Evolutionary conservation across 2,113 vertebrate genomes (phyloP).

Genomic region (Microcebus ravelobensis): DNA sequence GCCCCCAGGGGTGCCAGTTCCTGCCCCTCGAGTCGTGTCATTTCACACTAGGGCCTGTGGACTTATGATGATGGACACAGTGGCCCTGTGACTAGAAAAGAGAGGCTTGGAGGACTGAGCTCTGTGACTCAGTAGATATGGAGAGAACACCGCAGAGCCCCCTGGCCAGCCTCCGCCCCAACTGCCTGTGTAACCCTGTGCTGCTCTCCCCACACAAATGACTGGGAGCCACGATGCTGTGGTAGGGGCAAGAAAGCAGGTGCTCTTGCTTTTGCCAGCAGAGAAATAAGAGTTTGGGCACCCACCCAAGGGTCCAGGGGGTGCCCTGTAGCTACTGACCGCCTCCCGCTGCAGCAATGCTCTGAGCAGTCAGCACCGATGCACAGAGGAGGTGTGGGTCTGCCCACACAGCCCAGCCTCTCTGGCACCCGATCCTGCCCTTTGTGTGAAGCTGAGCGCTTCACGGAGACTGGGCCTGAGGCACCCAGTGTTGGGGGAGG

Average conservation of each 20-base stretch:
- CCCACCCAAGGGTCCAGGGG: neutral
- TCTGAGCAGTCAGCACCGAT: neutral
- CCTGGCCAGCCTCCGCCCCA: neutral
- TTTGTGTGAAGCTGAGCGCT: neutral
- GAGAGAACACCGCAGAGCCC: neutral
- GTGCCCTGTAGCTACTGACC: neutral
- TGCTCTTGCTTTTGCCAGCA: neutral
- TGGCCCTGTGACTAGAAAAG: neutral
- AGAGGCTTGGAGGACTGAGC: neutral
- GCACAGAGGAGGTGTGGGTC: neutral
- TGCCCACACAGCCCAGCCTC: neutral
- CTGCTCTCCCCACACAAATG: neutral
- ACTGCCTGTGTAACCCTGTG: neutral
- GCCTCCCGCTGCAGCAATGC: neutral
- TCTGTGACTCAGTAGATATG: neutral
- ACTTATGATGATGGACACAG: neutral
- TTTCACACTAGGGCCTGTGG: neutral
- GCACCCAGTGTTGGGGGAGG: neutral
- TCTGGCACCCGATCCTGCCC: neutral
- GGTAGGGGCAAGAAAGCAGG: neutral
- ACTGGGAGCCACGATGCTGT: rapidly evolving
- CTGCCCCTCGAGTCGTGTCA: neutral
- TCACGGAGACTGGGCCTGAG: conserved; percentile 12
- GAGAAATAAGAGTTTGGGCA: neutral
- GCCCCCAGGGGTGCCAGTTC: neutral